Base-by-base conservation (phyloP, 2,113 vertebrate genomes). In the Antechinus flavipes region DNA sequence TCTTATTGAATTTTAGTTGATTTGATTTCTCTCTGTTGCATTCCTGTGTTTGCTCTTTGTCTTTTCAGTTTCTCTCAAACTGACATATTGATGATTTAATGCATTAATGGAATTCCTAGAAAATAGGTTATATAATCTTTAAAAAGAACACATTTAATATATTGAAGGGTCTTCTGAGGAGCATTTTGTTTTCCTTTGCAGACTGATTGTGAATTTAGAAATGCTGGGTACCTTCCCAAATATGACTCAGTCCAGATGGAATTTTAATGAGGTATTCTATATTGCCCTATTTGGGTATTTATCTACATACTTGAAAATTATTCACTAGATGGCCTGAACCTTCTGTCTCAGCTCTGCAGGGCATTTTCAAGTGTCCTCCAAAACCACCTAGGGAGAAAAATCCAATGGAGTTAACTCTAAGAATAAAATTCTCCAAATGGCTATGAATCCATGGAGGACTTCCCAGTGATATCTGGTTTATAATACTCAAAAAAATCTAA, bases 61-160 rank as follows among this genome's bases (percentile, higher is more conserved):
- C 91, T 97, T 97, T 61, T 96, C 95, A 95, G 58, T 95, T 97
- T 96, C 92, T 95, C 47, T 97, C 92, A 96, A 90, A 96, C 94
- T 97, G 95, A 96, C 94, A 98, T 95, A 97, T 96, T 96, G 91
- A 96, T 97, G 91, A 90, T 91, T 96, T 96, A 96, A 95, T 90
- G 92, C 90, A 95, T 95, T 97, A 95, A 96, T 96, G 92, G 93
- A 96, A 96, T 97, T 97, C 90, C 84, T 96, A 91, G 91, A 92
- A 96, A 84, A 95, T 68, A 61, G 7, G 25, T 68, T 94, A 1
- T 96, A 84, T 95, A 96, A 10, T 94, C 96, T 96, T 95, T 92
- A 94, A 98, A 97, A 92, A 95, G 91, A 97, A 95, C 94, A 95
- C 93, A 95, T 94, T 97, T 58, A 95, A 49, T 61, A 96, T 54